Base-by-base conservation (phyloP, 2,888 invertebrate species). In the Petrolisthes cinctipes region DNA sequence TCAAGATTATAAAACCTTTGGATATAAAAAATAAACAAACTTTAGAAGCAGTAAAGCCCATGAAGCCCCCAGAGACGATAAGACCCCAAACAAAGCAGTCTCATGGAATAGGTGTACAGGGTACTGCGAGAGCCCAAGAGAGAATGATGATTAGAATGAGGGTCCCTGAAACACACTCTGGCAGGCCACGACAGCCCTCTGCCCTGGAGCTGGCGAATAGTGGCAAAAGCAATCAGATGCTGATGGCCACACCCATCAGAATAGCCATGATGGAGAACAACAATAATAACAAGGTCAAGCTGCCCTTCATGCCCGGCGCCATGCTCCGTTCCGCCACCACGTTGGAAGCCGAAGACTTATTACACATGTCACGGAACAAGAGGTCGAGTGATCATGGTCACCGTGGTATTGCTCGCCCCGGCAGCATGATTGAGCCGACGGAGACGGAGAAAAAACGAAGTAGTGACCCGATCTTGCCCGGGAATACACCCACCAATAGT, bases 201-300 rank as follows among this genome's bases (percentile, higher is more conserved):
- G 53, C 79, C n/a, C 66, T 79, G 68, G 53, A 54, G 9, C 11
- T 23, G 6, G 79, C 56, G n/a, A 57, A 73, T 17, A 7, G 68
- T 17, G 82, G 66, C 11, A 76, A 23, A 9, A 5, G 17, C 9
- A 66, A 53, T n/a, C 23, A 61, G 66, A 37, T 37, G 37, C 53
- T 86, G 66, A 53, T 82, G 23, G 66, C 86, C 51, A 86, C 86
- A 5, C 82, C 86, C 51, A 76, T 86, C 76, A 75, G 76, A 7
- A 7, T 82, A 9, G 86, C 86, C 37, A 82, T 82, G 86, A 57
- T 53, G 53, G 37, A 23, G 4, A 9, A 37, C 11, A 53, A 68
- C 9, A 6, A 53, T 17, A 76, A 76, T 9, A 57, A 75, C 23
- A 79, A 79, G n/a, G 53, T 54, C 68, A 68, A 37, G 7, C 61